Evolutionary conservation across 2,113 vertebrate genomes (phyloP), one percentile per base, ranked within the genome.

Genomic region (Carlito syrichta): DNA sequence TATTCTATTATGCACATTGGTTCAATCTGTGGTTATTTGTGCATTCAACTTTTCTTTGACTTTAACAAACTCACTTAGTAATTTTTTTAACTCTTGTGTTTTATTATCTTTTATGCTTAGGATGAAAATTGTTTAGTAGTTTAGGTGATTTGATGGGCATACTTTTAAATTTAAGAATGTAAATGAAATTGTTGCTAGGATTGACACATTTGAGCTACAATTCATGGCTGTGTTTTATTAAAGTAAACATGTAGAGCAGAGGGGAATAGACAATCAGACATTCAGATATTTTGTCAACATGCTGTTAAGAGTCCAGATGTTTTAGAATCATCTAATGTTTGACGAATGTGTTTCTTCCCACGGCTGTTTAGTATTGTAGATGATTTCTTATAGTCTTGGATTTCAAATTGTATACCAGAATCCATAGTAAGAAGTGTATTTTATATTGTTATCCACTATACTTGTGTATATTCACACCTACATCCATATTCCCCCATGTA

Each of bases 311-410:
- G 27, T 83, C 78, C 84, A 97, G 66, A 85, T 96, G 43, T 89
- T 81, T 88, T 77, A 66, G 66, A 85, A 90, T 90, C 83, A 98
- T 40, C 87, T 96, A 79, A 25, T 22, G 20, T 54, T 92, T 91
- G 45, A 88, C 40, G 25, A 27, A 78, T 94, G 81, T 71, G 32
- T 79, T 93, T 50, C 60, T 95, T 95, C 23, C 14, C 38, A 62
- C 2, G 43, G 6, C 30, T 81, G 14, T 89, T 96, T 74, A 50
- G 45, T 94, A 45, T 86, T 74, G 2, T 23, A 45, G 10, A n/a
- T 92, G 66, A 48, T 92, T 6, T 89, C 32, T 58, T 86, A 8
- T 2, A 85, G 5, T 35, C 62, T 1, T 54, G 17, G 23, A 14
- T 69, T 96, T 81, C 40, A 76, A 95, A 50, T 81, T 48, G 0